These are phyloP conservation scores for Drosophila tanythrix DNA, from an alignment of 2,888 invertebrate species.

Conservation along the genomic window DNA sequence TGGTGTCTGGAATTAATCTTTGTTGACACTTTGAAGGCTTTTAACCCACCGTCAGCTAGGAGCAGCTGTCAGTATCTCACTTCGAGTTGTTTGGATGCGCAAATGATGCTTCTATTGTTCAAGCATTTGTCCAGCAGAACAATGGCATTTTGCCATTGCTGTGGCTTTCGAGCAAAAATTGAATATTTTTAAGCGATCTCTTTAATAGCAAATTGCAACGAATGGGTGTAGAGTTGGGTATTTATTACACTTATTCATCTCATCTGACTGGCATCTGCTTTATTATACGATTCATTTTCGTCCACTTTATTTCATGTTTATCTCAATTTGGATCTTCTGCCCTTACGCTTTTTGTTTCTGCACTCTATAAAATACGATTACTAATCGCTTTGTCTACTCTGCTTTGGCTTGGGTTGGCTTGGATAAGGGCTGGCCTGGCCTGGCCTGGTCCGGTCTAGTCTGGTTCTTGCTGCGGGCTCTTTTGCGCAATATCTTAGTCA, in stretches of 20 bases:
- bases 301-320: constrained; percentile 72
- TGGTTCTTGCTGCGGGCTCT: constrained; percentile 62
- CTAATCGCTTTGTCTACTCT: constrained; percentile 72
- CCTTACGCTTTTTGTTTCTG: constrained; percentile 13
- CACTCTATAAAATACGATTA: constrained; percentile 66
- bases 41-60: constrained; percentile 19
- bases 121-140: constrained; percentile 38
- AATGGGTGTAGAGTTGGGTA: constrained; percentile 14
- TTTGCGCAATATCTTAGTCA: constrained; percentile 75
- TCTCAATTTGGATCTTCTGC: constrained; percentile 62
- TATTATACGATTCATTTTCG: constrained; percentile 70
- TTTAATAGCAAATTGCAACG: constrained; percentile 15
- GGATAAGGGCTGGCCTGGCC: not conserved
- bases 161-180: constrained; percentile 19
- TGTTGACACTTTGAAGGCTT: constrained; percentile 51
- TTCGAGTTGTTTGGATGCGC: constrained; percentile 25
- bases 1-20: constrained; percentile 51
- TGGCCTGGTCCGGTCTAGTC: constrained; percentile 15
- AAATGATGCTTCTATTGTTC: constrained; percentile 52
- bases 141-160: constrained; percentile 12
- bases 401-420: constrained; percentile 13
- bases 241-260: constrained; percentile 69
- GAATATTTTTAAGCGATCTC: constrained; percentile 1
- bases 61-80: constrained; percentile 27
- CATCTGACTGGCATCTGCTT: constrained; percentile 52